A percentile compares a stretch with the other conserved stretches of the same genome.
These are phyloP conservation scores for Rhineura floridana DNA, from an alignment of 2,113 vertebrate species.

Conservation along the genomic window DNA sequence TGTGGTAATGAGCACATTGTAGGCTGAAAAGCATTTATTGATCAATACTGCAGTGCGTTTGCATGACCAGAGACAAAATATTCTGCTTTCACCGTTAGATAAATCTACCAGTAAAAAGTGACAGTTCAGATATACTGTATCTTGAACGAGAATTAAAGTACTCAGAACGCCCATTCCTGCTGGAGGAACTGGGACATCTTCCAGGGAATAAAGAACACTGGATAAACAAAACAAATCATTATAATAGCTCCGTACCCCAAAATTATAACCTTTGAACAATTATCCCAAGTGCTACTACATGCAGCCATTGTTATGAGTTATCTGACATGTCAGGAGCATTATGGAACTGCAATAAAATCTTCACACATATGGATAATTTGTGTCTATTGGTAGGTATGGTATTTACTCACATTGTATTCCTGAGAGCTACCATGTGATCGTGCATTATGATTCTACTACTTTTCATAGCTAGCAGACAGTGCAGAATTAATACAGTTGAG, in stretches of 20 bases:
- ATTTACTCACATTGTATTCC: conserved; percentile 58
- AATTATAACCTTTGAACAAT: conserved; percentile 35
- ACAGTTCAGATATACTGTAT: conserved; percentile 17
- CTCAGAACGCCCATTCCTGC: background rate
- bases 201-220: background rate
- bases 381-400: conserved; percentile 43
- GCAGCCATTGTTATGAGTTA: conserved; percentile 31
- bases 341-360: conserved; percentile 49
- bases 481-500: conserved; percentile 54
- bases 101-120: background rate
- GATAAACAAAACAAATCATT: conserved; percentile 4
- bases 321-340: conserved; percentile 34
- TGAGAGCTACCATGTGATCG: conserved; percentile 52
- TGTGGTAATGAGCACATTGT: background rate
- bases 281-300: conserved; percentile 30
- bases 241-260: conserved; percentile 12
- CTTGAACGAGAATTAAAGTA: conserved; percentile 28
- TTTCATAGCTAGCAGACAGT: conserved; percentile 44
- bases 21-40: background rate
- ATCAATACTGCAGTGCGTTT: background rate
- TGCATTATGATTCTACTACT: conserved; percentile 46
- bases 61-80: background rate
- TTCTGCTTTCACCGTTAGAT: background rate
- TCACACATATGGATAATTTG: conserved; percentile 44
- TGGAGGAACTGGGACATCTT: background rate